These are phyloP conservation scores for Carposina sasakii DNA, from an alignment of 1,140 invertebrate genomes.

Conservation along the genomic window DNA sequence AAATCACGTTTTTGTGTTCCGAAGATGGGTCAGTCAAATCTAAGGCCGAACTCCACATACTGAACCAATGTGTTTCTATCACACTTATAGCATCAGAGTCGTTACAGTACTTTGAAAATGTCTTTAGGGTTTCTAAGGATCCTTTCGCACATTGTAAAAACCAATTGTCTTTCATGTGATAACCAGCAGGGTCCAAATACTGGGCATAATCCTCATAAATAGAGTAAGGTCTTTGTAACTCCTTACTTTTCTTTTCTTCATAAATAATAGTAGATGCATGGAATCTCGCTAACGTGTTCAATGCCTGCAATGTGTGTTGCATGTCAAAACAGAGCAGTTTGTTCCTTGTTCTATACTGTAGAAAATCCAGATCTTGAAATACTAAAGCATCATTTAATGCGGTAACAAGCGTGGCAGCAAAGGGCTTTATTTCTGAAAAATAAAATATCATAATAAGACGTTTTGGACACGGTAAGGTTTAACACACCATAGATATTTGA, in stretches of 20 bases:
- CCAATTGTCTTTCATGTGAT: conserved; percentile 36
- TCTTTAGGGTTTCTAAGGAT: conserved; percentile 41
- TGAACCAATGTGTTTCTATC: conserved; percentile 44
- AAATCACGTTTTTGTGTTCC: conserved; percentile 70
- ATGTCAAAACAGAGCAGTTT: conserved; percentile 51
- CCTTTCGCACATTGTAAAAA: conserved; percentile 49
- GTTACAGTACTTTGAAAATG: conserved; percentile 40
- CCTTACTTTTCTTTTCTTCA: conserved; percentile 43
- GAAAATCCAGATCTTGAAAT: conserved; percentile 50
- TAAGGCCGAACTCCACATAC: conserved; percentile 41
- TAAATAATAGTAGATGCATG: conserved; percentile 53
- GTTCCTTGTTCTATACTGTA: conserved; percentile 38
- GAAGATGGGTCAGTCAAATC: conserved; percentile 31
- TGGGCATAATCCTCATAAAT: conserved; percentile 41
- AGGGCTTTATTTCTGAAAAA: conserved; percentile 47
- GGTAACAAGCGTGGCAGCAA: conserved; percentile 43
- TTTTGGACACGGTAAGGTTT: conserved; percentile 6
- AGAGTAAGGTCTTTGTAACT: conserved; percentile 25
- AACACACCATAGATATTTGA: neutral
- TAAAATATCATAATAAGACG: conserved; percentile 19
- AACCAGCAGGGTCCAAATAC: conserved; percentile 39
- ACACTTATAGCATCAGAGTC: conserved; percentile 21
- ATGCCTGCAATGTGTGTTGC: conserved; percentile 45
- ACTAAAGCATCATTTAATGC: conserved; percentile 45
- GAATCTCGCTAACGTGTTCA: conserved; percentile 49